These are phyloP conservation scores for Scophthalmus maximus DNA, from an alignment of 2,113 vertebrate genomes.

Conservation along the genomic window DNA sequence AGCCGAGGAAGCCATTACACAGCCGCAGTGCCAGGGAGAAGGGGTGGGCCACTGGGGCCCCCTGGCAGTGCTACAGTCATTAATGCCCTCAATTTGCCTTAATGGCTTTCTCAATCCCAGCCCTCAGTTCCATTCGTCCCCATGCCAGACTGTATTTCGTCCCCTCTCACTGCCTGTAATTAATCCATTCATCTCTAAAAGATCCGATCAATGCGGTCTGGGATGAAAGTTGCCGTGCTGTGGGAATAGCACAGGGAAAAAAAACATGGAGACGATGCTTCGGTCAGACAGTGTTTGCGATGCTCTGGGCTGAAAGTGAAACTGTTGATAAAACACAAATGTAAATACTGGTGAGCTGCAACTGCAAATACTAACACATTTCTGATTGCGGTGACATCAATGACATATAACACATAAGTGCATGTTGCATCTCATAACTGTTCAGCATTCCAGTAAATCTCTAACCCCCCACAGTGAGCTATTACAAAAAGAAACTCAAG, in stretches of 20 bases:
- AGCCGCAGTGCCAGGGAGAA: conserved; percentile 64
- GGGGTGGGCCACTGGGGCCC: conserved; percentile 65
- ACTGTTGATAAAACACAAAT: conserved; percentile 42
- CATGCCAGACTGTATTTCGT: conserved; percentile 73
- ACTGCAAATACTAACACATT: conserved; percentile 15
- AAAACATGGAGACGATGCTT: conserved; percentile 37
- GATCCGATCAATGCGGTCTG: conserved; percentile 78
- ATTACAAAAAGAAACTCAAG: conserved; percentile 62
- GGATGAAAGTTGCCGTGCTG: conserved; percentile 62
- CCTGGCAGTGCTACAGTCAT: conserved; percentile 82
- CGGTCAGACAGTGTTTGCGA: conserved; percentile 6
- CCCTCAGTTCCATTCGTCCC: conserved; percentile 68
- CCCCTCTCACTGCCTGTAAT: conserved; percentile 80
- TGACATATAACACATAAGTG: conserved; percentile 28
- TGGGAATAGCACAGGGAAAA: conserved; percentile 51
- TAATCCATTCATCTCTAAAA: conserved; percentile 86
- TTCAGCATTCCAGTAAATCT: conserved; percentile 24
- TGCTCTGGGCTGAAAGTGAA: conserved; percentile 20
- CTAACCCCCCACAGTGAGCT: conserved; percentile 40
- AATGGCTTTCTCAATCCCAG: conserved; percentile 81
- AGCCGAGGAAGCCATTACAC: conserved; percentile 63
- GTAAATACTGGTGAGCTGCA: conserved; percentile 33
- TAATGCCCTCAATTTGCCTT: conserved; percentile 85
- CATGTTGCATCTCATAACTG: conserved; percentile 24
- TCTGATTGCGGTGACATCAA: conserved; percentile 29